Conservation (phyloP, 2,888 invertebrate genomes). For the Eledona agricola region DNA sequence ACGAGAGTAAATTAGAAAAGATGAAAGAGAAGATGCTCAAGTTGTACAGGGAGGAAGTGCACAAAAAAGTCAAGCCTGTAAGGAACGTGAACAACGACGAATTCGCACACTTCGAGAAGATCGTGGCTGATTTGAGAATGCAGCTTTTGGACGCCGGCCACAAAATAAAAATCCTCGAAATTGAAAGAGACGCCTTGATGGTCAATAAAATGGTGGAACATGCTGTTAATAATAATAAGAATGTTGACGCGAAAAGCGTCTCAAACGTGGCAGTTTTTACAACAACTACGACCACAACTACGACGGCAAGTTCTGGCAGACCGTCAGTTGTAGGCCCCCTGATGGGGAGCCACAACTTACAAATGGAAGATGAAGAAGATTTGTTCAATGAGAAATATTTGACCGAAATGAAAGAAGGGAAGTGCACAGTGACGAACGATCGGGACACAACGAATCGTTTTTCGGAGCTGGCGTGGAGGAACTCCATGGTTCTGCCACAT, state of each 20-base stretch:
- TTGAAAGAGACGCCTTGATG: conserved; percentile 43
- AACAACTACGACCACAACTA: too few relatives aligned
- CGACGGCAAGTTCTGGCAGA: conserved; percentile 50
- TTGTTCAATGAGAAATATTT: conserved; percentile 84
- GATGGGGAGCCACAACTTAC: conserved; percentile 62
- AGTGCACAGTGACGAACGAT: conserved; percentile 58
- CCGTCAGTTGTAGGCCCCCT: conserved; percentile 43
- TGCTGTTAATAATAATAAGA: too few relatives aligned
- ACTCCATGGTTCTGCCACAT: conserved; percentile 85
- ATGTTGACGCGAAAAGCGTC: too few relatives aligned
- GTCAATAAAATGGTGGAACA: conserved; percentile 19
- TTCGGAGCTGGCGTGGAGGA: conserved; percentile 79
- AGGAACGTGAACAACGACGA: conserved; percentile 66
- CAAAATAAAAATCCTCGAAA: conserved; percentile 46
- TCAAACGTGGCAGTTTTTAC: too few relatives aligned
- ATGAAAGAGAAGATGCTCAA: conserved; percentile 82
- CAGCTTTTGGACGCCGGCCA: conserved; percentile 49
- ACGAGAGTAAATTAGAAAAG: conserved; percentile 78
- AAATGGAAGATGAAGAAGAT: conserved; percentile 88
- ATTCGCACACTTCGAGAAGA: conserved; percentile 53
- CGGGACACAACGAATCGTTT: conserved; percentile 62
- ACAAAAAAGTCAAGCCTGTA: conserved; percentile 67
- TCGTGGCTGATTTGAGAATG: conserved; percentile 36
- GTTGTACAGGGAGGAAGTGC: conserved; percentile 72
- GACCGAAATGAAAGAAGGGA: conserved; percentile 71